Percentiles rank a stretch among this genome's conserved stretches.
Conservation (phyloP, 2,797 vertebrate species). For the Tenualosa ilisha region DNA sequence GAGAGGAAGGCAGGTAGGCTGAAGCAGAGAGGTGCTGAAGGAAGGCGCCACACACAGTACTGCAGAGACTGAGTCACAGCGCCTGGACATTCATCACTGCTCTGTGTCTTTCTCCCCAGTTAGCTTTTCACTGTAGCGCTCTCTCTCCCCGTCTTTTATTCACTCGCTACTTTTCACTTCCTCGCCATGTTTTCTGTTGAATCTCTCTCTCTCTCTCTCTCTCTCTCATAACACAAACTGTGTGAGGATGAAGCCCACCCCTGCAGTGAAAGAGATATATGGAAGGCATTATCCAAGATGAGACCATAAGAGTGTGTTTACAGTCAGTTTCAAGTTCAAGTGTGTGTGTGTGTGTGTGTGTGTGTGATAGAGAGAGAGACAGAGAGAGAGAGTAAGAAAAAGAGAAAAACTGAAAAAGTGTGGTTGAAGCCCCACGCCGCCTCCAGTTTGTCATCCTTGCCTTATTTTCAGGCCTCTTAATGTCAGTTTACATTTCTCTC, state of each 20-base stretch:
- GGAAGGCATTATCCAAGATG: constrained; percentile 36
- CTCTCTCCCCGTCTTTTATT: not conserved
- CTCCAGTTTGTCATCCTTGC: not conserved
- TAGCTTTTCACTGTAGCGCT: not conserved
- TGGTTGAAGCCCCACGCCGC: not conserved
- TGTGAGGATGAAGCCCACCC: constrained; percentile 57
- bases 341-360: constrained; percentile 16
- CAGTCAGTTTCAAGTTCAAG: not conserved
- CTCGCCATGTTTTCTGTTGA: not conserved
- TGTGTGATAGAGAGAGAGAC: constrained; percentile 26
- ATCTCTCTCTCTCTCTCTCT: not conserved
- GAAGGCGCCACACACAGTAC: not conserved
- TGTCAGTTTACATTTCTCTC: constrained; percentile 22
- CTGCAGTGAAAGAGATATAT: constrained; percentile 62
- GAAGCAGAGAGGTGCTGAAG: constrained; percentile 66
- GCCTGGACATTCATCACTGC: not conserved
- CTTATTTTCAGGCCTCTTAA: not conserved
- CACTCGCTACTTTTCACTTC: too few species aligned
- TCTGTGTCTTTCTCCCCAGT: not conserved
- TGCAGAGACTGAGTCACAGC: not conserved
- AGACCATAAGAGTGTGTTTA: constrained; percentile 15
- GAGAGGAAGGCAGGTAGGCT: constrained; percentile 41
- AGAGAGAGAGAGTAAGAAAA: not conserved
- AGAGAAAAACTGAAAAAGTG: not conserved
- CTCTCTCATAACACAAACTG: constrained; percentile 37